phyloP scores from a whole-genome alignment of 1,140 invertebrate genomes.

The Coptotermes formosanus region DNA sequence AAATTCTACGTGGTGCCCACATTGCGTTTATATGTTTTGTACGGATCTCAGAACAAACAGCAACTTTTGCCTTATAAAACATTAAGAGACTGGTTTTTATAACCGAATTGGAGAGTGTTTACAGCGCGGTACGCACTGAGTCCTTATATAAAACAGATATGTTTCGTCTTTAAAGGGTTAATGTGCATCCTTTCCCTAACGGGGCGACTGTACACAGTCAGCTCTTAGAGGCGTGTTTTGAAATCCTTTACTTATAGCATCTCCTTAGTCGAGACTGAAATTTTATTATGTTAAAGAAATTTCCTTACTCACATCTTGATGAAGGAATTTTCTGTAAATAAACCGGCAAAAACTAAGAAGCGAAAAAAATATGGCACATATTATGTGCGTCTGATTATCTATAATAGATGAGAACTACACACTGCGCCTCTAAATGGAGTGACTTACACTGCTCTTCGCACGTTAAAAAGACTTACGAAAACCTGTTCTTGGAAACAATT shows the following conservation, averaged over 20 bases:
- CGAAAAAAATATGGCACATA: background rate
- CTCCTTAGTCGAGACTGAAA: background rate
- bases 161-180: too few species aligned
- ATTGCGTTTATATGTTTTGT: too few species aligned
- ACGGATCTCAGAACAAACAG: too few species aligned
- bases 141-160: too few species aligned
- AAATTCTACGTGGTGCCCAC: too few species aligned
- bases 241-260: background rate
- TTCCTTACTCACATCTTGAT: conserved; percentile 1
- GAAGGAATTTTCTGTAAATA: background rate
- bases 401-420: background rate
- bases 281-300: background rate
- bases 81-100: too few species aligned
- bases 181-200: background rate
- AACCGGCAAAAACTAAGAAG: background rate
- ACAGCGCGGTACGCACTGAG: too few species aligned
- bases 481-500: conserved; percentile 29
- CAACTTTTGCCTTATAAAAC: too few species aligned
- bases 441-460: background rate
- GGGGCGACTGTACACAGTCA: background rate
- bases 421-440: background rate
- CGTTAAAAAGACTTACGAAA: background rate
- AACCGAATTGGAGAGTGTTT: too few species aligned
- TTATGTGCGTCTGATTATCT: background rate
- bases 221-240: background rate